These are phyloP conservation scores for Hippocampus barbouri DNA, from an alignment of 2,113 vertebrate species.

Conservation along the genomic window DNA sequence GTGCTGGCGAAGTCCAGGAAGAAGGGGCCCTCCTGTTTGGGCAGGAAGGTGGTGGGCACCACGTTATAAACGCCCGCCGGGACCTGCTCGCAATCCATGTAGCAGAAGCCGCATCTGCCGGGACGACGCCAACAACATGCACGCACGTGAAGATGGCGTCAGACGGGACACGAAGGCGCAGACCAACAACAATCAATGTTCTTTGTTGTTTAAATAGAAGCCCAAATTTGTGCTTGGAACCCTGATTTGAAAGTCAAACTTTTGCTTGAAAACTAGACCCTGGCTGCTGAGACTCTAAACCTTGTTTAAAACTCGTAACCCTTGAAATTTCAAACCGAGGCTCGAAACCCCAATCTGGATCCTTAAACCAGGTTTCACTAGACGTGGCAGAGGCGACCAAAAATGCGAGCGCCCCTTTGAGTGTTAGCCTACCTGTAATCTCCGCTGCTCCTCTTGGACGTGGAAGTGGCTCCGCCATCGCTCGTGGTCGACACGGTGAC, in stretches of 20 bases:
- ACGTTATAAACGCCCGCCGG: constrained; percentile 90
- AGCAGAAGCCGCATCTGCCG: constrained; percentile 92
- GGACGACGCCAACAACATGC: not conserved
- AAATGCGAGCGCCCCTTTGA: too few relatives aligned
- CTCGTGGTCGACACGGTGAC: constrained; percentile 78
- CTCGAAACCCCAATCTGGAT: too few relatives aligned
- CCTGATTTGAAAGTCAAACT: too few relatives aligned
- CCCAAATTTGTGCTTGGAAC: too few relatives aligned
- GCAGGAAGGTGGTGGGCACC: constrained; percentile 91
- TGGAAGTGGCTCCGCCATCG: constrained; percentile 77
- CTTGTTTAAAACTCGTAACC: too few relatives aligned
- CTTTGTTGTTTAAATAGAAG: too few relatives aligned
- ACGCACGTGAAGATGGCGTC: not conserved
- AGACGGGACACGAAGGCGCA: not conserved
- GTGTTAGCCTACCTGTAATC: constrained; percentile 83
- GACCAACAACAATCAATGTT: too few relatives aligned
- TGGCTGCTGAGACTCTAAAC: too few relatives aligned
- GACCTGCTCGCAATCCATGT: constrained; percentile 83
- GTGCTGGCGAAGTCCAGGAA: constrained; percentile 91
- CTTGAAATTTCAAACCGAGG: too few relatives aligned
- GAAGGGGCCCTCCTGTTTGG: constrained; percentile 96
- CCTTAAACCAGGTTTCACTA: too few relatives aligned
- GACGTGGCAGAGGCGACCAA: too few relatives aligned
- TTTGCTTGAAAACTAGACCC: too few relatives aligned
- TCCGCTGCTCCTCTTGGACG: constrained; percentile 86